Base-by-base conservation (phyloP, 2,113 vertebrate species). In the Sciurus niger region DNA sequence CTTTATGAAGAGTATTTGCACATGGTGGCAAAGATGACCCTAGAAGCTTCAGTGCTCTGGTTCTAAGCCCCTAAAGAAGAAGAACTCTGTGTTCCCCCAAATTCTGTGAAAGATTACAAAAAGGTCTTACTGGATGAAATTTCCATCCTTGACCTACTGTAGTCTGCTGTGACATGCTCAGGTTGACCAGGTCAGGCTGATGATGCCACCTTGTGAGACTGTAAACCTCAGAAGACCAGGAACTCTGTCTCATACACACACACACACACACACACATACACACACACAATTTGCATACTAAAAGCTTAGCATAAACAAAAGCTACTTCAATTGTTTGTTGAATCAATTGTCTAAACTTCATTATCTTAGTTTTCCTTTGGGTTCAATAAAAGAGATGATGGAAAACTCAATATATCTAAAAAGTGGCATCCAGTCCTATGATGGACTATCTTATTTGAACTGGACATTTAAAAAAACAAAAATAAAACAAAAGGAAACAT, bases 1-100 rank as follows among this genome's bases (percentile, higher is more conserved):
- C 20, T 92, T 92, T 25, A 18, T 32, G 8, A 78, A 77, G 28
- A 13, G 24, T 22, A 51, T 68, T 85, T 78, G 28, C 1, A 16
- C 6, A 22, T 0, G 1, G 0, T 67, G 18, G 0, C 13, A 53
- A 58, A 4, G 32, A 37, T 67, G 55, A 8, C 6, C 1, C 9
- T 2, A 72, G 51, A 86, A 32, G 2, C 18, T 70, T 13, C 22
- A 55, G 30, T 6, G 1, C 65, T 76, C 17, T 24, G 8, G 5
- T 68, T 78, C 40, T n/a, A 86, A 76, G 34, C 8, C 40, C 10
- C 32, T 58, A 9, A 79, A 93, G 16, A 32, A 78, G 48, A 74
- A 82, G 8, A 53, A 5, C n/a, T 82, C 43, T 43, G 8, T 28
- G 53, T 70, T 48, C 9, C 53, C 7, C 7, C 11, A 85, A 68